phyloP scores from a whole-genome alignment of 2,888 invertebrate species.

The Aspidiotus destructor region DNA sequence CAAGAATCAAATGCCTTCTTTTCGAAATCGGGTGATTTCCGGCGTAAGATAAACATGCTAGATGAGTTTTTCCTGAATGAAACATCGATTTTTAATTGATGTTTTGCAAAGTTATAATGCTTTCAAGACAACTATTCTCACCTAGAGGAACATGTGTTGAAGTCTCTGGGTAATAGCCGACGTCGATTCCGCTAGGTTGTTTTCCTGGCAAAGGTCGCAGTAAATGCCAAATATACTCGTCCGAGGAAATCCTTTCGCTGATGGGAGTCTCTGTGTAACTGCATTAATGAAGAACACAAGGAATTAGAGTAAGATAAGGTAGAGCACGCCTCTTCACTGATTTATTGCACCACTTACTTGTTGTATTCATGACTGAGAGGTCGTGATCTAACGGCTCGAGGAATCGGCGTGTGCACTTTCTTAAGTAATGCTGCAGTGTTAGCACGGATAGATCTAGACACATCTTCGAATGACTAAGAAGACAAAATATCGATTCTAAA shows the following conservation, averaged over 20 bases:
- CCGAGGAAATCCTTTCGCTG: constrained; percentile 55
- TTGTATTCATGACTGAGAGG: constrained; percentile 24
- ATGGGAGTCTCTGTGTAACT: constrained; percentile 49
- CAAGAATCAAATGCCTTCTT: constrained; percentile 55
- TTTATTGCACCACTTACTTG: background rate
- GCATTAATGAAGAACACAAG: constrained; percentile 33
- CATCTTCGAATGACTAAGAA: constrained; percentile 69
- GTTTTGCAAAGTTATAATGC: too few species aligned
- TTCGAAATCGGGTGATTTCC: constrained; percentile 70
- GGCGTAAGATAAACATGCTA: constrained; percentile 74
- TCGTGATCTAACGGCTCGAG: constrained; percentile 47
- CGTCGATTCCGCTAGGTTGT: constrained; percentile 25
- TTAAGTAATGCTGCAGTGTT: constrained; percentile 64
- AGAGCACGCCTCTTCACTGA: background rate
- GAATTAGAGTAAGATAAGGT: background rate
- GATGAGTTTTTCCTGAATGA: constrained; percentile 61
- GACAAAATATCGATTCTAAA: background rate
- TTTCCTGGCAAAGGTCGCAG: constrained; percentile 28
- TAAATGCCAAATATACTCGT: constrained; percentile 55
- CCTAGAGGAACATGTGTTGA: constrained; percentile 18
- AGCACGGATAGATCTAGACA: constrained; percentile 69
- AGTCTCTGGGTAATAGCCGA: constrained; percentile 28
- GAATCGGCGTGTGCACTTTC: constrained; percentile 64
- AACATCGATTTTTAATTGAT: background rate
- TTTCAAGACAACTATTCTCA: background rate